Conservation (phyloP, 2,113 vertebrate genomes). For the Dendropsophus ebraccatus region DNA sequence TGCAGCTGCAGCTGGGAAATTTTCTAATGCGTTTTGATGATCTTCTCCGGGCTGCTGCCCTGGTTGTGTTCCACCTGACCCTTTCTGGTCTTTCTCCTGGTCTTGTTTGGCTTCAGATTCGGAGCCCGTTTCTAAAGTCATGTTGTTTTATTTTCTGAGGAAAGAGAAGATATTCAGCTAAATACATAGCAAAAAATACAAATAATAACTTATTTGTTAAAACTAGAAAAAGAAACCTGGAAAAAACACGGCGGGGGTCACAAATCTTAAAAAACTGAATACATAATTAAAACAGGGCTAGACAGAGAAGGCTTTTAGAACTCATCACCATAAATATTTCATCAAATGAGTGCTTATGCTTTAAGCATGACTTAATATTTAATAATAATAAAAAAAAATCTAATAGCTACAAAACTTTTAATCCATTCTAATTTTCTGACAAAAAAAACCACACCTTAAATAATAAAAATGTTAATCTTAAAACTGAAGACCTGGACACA, state of each 20-base stretch:
- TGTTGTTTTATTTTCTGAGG: slow-evolving; percentile 86
- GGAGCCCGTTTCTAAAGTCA: slow-evolving; percentile 90
- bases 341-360: not conserved
- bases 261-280: slow-evolving; percentile 12
- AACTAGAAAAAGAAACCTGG: slow-evolving; percentile 21
- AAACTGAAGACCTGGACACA: too few species aligned
- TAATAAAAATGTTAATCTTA: not conserved
- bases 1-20: slow-evolving; percentile 79
- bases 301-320: not conserved
- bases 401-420: not conserved
- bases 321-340: not conserved
- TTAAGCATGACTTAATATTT: not conserved
- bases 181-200: not conserved
- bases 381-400: not conserved
- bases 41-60: slow-evolving; percentile 55
- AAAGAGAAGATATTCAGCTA: not conserved
- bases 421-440: not conserved
- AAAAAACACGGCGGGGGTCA: not conserved
- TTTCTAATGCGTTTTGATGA: slow-evolving; percentile 71
- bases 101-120: slow-evolving; percentile 85
- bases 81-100: slow-evolving; percentile 81
- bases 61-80: slow-evolving; percentile 65
- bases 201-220: slow-evolving; percentile 69
- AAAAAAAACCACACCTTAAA: not conserved
- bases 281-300: not conserved